Base-by-base conservation (phyloP, 2,888 invertebrate genomes). In the Coenonympha glycerion region DNA sequence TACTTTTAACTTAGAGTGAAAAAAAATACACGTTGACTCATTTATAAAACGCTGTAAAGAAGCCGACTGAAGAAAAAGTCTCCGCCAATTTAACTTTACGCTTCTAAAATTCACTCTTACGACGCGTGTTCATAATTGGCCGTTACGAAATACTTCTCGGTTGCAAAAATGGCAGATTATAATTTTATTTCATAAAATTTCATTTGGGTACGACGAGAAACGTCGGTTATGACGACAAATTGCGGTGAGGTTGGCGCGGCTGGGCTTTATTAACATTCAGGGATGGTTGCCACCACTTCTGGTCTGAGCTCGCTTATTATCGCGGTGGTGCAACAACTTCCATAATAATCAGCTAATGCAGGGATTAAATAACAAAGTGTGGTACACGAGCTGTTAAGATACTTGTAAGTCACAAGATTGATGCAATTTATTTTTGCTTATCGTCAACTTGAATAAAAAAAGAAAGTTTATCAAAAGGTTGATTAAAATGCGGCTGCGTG, bases 181-280 rank as follows among this genome's bases (percentile, higher is more conserved):
- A 59, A 62, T 65, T 58, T 61, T 60, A 62, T 65, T 63, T 67
- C 68, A 69, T 65, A 69, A 71, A 65, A 63, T 69, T 76, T 76
- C 76, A 80, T 79, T 80, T 77, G 71, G 71, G 70, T 68, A 24
- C 16, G 33, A 22, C 26, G 45, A 8, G 74, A 81, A 76, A 83
- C 82, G 68, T 72, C 71, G 70, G 73, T 76, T 76, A 77, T 70
- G 71, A 76, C 74, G 79, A 80, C 79, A 85, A 82, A 82, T 81
- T 76, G 69, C 72, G 56, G 71, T 69, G 77, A 73, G 47, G 51
- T 40, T 18, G 34, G 18, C 34, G 42, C 34, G 34, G 37, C 40
- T 40, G 45, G 53, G 39, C 52, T 55, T 57, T 69, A 79, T 79
- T 79, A 79, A 72, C 76, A 73, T 76, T 77, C 73, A 72, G 58